A percentile compares a stretch with the other conserved stretches of the same genome.
These are phyloP conservation scores for Lagocephalus sceleratus DNA, from an alignment of 2,797 vertebrate species.

Conservation along the genomic window DNA sequence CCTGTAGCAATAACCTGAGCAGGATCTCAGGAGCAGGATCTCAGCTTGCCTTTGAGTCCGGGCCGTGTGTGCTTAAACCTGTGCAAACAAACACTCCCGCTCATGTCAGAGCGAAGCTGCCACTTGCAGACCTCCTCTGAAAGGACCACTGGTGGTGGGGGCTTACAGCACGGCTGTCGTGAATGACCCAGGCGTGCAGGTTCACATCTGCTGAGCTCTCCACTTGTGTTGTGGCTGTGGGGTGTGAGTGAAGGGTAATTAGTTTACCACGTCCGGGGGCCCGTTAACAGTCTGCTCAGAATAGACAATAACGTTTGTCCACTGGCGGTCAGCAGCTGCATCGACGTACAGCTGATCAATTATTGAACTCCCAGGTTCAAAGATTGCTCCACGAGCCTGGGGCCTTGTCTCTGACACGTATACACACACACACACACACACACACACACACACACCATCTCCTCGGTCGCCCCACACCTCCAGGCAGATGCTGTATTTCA, in stretches of 20 bases:
- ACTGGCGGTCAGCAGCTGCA: slow-evolving; percentile 37
- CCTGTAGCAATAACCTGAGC: no score
- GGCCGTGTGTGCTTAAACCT: neutral
- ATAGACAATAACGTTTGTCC: slow-evolving; percentile 17
- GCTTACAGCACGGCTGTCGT: neutral
- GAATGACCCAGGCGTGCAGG: neutral
- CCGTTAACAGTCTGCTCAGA: slow-evolving; percentile 11
- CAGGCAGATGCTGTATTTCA: slow-evolving; percentile 23
- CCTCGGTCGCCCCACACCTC: slow-evolving; percentile 2
- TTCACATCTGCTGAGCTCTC: slow-evolving; percentile 6
- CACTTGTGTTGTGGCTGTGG: no score
- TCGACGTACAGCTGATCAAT: slow-evolving; percentile 45
- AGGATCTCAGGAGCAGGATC: neutral
- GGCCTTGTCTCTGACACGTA: slow-evolving; percentile 20
- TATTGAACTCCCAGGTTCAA: slow-evolving; percentile 56
- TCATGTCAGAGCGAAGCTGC: neutral
- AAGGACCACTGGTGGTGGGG: slow-evolving; percentile 33
- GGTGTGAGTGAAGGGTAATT: no score
- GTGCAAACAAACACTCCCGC: slow-evolving; percentile 12
- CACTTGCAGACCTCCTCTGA: slow-evolving; percentile 32
- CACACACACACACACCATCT: slow-evolving; percentile 29
- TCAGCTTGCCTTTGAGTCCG: neutral
- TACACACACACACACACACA: no score
- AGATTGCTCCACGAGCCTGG: slow-evolving; percentile 34
- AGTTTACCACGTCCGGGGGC: neutral